Evolutionary conservation across 1,140 invertebrate species (phyloP).

Genomic region (Apis cerana): DNA sequence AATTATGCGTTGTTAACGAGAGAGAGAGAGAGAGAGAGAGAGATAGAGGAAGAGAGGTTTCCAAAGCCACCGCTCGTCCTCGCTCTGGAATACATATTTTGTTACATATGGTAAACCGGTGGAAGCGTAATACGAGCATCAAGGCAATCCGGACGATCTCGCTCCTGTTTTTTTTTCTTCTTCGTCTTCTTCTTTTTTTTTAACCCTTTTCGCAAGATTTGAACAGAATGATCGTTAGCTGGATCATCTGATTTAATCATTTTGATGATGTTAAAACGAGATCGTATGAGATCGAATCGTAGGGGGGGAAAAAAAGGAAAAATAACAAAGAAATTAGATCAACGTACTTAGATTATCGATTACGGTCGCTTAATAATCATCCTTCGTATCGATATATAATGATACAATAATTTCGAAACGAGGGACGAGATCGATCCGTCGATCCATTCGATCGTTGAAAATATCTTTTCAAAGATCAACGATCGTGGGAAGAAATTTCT

Average conservation of each 20-base stretch:
- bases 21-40: not conserved
- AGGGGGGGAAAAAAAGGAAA: no score
- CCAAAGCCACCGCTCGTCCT: slow-evolving; percentile 4
- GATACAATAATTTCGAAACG: no score
- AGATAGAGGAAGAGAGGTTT: not conserved
- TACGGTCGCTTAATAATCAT: no score
- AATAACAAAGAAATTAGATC: no score
- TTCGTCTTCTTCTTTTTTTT: not conserved
- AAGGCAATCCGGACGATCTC: slow-evolving; percentile 17
- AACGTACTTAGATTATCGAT: no score
- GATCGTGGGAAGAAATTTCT: not conserved
- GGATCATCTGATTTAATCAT: not conserved
- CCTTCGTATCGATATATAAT: no score
- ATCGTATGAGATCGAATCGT: no score
- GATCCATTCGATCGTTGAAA: not conserved
- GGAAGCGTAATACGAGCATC: slow-evolving; percentile 19
- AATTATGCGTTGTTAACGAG: slow-evolving; percentile 44
- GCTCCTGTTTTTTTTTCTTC: not conserved
- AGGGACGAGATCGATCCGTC: not conserved
- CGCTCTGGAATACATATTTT: slow-evolving; percentile 38
- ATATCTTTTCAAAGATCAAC: not conserved
- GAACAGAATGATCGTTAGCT: not conserved
- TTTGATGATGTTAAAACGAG: not conserved
- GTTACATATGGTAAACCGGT: slow-evolving; percentile 26
- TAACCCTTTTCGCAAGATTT: not conserved